Conservation (phyloP, 2,888 invertebrate species). For the Aleiodes alternator region DNA sequence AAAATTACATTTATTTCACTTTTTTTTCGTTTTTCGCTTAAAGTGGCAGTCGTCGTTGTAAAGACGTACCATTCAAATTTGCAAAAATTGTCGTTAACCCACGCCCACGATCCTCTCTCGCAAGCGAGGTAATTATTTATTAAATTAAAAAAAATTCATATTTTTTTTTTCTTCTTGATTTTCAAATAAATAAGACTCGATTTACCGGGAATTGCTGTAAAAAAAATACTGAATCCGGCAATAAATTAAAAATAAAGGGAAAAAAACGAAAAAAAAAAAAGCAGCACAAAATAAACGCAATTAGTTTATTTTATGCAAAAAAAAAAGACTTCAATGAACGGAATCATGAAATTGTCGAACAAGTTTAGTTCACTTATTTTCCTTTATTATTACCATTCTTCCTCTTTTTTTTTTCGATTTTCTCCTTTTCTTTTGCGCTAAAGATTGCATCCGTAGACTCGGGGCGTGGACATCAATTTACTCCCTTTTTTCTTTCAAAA, state of each 20-base stretch:
- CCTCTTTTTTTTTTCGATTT: constrained; percentile 31
- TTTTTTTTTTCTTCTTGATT: constrained; percentile 42
- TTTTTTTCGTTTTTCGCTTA: constrained; percentile 2
- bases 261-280: constrained; percentile 37
- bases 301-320: constrained; percentile 48
- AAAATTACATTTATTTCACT: constrained; percentile 17
- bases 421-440: constrained; percentile 37
- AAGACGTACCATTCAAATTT: constrained; percentile 55
- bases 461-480: constrained; percentile 31
- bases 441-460: constrained; percentile 32
- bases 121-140: constrained; percentile 48
- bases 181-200: constrained; percentile 24
- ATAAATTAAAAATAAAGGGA: constrained; percentile 68
- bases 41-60: constrained; percentile 39
- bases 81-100: constrained; percentile 55
- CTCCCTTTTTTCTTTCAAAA: constrained; percentile 1
- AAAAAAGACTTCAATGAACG: constrained; percentile 59
- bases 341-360: too few relatives aligned
- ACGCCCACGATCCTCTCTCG: constrained; percentile 48
- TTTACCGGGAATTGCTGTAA: constrained; percentile 64
- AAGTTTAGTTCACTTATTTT: constrained; percentile 38
- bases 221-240: constrained; percentile 74
- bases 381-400: too few relatives aligned
- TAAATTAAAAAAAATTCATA: constrained; percentile 35
- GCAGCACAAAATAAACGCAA: constrained; percentile 14